These are phyloP conservation scores for Microplitis manilae DNA, from an alignment of 2,888 invertebrate genomes.

Conservation along the genomic window DNA sequence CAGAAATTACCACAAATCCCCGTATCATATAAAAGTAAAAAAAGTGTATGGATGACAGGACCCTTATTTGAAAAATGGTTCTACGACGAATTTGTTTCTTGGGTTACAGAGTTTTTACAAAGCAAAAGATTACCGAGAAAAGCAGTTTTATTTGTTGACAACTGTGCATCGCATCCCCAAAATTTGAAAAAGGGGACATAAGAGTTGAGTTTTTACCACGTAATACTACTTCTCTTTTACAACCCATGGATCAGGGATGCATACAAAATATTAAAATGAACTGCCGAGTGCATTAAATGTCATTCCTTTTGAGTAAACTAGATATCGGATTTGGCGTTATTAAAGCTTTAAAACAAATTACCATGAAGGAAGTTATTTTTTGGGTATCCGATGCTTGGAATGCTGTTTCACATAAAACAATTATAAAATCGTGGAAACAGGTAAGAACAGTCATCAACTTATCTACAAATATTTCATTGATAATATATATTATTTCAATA, in stretches of 20 bases:
- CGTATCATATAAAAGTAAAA: constrained; percentile 46
- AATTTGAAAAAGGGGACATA: neutral
- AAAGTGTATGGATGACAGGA: constrained; percentile 48
- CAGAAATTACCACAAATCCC: constrained; percentile 47
- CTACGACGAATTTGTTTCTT: constrained; percentile 38
- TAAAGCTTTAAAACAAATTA: neutral
- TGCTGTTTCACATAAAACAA: neutral
- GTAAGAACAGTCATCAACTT: neutral
- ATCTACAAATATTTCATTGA: too few species aligned
- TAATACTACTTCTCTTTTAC: neutral
- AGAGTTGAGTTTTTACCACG: constrained; percentile 5
- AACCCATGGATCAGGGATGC: constrained; percentile 9
- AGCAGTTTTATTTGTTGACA: constrained; percentile 3
- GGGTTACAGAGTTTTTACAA: neutral
- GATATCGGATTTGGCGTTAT: neutral
- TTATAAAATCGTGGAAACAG: constrained; percentile 8
- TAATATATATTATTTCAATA: too few species aligned
- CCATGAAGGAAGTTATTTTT: neutral
- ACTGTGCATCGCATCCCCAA: neutral
- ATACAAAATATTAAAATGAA: neutral
- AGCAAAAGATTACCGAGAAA: neutral
- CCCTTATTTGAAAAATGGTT: constrained; percentile 44
- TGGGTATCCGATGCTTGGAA: constrained; percentile 6
- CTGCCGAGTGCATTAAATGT: neutral
- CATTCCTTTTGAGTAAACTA: neutral